Evolutionary conservation across 2,888 invertebrate species (phyloP).

Genomic region (Drosophila pseudotakahashii): DNA sequence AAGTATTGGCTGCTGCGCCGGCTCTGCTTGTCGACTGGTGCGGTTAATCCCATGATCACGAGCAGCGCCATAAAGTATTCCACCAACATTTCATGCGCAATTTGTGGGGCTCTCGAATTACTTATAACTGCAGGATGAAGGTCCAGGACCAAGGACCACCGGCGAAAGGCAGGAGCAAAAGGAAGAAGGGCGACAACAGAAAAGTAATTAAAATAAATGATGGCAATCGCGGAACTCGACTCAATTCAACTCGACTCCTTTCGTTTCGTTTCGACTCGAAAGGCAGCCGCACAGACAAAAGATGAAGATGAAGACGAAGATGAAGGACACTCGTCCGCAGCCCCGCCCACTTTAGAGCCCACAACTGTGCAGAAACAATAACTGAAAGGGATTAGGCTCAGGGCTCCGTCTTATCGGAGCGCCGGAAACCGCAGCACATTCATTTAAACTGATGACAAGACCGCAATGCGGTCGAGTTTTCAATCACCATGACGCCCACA

Average conservation of each 20-base stretch:
- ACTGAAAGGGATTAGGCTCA: conserved; percentile 69
- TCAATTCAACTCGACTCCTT: conserved; percentile 36
- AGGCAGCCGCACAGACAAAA: conserved; percentile 30
- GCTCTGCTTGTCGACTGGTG: conserved; percentile 79
- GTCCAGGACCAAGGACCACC: conserved; percentile 30
- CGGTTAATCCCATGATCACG: conserved; percentile 84
- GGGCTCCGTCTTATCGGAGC: conserved; percentile 62
- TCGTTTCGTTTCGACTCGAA: not conserved
- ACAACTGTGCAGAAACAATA: conserved; percentile 39
- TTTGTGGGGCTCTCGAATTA: conserved; percentile 76
- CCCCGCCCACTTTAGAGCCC: conserved; percentile 4
- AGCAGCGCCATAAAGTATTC: conserved; percentile 83
- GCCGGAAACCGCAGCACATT: conserved; percentile 61
- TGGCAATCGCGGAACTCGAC: conserved; percentile 68
- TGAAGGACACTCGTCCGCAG: conserved; percentile 11
- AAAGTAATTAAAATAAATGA: conserved; percentile 80
- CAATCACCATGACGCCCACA: conserved; percentile 71
- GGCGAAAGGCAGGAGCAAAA: conserved; percentile 1
- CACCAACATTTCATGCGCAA: conserved; percentile 85
- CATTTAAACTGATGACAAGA: conserved; percentile 74
- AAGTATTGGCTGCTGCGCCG: conserved; percentile 64
- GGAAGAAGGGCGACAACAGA: conserved; percentile 36
- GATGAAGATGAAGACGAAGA: conserved; percentile 29
- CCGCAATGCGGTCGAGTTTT: conserved; percentile 76
- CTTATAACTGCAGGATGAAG: conserved; percentile 64